These are phyloP conservation scores for Cydia fagiglandana DNA, from an alignment of 1,140 invertebrate species.

Conservation along the genomic window DNA sequence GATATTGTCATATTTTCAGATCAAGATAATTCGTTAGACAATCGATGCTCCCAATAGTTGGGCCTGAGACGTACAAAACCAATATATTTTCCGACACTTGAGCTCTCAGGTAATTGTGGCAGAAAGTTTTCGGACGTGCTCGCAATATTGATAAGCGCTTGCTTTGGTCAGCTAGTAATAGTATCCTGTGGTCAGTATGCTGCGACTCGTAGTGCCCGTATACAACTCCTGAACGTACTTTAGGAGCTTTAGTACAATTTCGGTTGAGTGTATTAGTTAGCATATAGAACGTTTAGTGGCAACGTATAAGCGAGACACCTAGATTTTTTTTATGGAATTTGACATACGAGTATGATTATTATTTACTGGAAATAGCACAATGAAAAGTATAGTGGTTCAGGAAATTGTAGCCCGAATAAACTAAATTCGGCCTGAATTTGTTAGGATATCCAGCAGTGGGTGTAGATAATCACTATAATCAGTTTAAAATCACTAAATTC, in stretches of 20 bases:
- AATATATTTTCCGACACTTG: conserved; percentile 78
- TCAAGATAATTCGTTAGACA: conserved; percentile 46
- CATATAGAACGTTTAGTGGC: neutral
- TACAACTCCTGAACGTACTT: conserved; percentile 19
- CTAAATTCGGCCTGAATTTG: too few species aligned
- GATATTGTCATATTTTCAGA: neutral
- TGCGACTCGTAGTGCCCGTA: neutral
- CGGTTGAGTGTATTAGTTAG: conserved; percentile 4
- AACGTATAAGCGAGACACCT: neutral
- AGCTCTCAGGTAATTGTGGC: conserved; percentile 77
- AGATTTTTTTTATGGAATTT: neutral
- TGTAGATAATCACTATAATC: too few species aligned
- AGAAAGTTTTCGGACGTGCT: conserved; percentile 74
- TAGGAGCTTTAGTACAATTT: neutral
- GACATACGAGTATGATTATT: too few species aligned
- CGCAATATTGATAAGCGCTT: conserved; percentile 69
- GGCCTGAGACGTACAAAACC: conserved; percentile 65
- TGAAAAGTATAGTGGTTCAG: too few species aligned
- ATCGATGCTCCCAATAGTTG: conserved; percentile 61
- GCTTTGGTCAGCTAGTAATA: conserved; percentile 18
- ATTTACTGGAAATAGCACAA: too few species aligned
- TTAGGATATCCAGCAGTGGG: too few species aligned
- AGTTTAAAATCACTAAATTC: too few species aligned
- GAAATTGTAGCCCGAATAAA: too few species aligned
- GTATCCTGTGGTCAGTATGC: conserved; percentile 28